Percentiles rank a stretch among this genome's conserved stretches.
phyloP scores from a whole-genome alignment of 2,113 vertebrate genomes.

The Brachyhypopomus gauderio region DNA sequence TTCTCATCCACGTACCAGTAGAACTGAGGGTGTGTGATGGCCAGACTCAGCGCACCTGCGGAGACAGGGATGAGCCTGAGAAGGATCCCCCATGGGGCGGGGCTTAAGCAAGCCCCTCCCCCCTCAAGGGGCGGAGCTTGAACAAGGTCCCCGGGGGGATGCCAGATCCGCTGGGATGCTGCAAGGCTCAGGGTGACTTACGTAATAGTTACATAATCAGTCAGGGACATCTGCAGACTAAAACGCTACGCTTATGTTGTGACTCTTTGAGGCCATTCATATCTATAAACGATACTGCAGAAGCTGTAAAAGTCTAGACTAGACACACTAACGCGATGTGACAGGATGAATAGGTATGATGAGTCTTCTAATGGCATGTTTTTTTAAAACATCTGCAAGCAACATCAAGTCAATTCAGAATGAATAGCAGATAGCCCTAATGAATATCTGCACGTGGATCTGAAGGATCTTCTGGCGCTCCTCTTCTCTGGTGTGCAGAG shows the following conservation, averaged over 20 bases:
- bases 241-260: background rate
- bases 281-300: background rate
- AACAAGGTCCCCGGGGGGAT: too few species aligned
- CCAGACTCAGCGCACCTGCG: constrained; percentile 89
- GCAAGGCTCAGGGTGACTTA: too few species aligned
- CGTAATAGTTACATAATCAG: too few species aligned
- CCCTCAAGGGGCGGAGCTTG: too few species aligned
- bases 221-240: background rate
- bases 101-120: too few species aligned
- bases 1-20: constrained; percentile 98
- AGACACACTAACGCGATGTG: background rate
- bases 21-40: constrained; percentile 97
- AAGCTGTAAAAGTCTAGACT: background rate
- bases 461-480: background rate
- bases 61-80: background rate
- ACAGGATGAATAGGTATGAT: background rate
- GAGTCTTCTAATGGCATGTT: background rate
- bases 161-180: too few species aligned
- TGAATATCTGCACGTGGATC: background rate
- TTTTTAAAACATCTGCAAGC: background rate
- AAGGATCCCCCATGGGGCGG: background rate
- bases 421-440: background rate
- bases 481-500: background rate
- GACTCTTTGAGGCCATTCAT: background rate
- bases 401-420: background rate